Conservation (phyloP, 1,140 invertebrate species). For the Pseudobourletiella spinata region DNA sequence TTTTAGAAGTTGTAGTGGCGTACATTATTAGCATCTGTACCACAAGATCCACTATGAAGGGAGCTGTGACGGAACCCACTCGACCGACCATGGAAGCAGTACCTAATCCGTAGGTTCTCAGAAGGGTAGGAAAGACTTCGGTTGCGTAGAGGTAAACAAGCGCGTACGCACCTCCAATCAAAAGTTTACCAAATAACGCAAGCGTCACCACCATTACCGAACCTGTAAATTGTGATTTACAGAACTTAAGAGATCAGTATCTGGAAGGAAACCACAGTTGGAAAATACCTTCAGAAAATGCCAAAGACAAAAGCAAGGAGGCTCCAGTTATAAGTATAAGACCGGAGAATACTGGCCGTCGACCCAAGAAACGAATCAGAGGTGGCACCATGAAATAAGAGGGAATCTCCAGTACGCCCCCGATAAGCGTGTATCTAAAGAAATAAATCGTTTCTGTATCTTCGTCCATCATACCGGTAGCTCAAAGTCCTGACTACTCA, state of each 20-base stretch:
- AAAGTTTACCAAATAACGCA: slow-evolving; percentile 43
- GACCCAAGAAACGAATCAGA: slow-evolving; percentile 27
- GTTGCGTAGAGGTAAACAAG: slow-evolving; percentile 45
- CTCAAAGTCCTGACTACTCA: too few relatives aligned
- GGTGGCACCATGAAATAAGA: slow-evolving; percentile 35
- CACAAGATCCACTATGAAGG: slow-evolving; percentile 37
- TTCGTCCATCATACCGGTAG: too few relatives aligned
- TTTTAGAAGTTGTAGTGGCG: neutral
- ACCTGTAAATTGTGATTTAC: slow-evolving; percentile 13
- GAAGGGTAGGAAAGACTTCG: slow-evolving; percentile 43
- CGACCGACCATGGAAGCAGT: slow-evolving; percentile 41
- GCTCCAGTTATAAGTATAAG: slow-evolving; percentile 27
- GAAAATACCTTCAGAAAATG: slow-evolving; percentile 12
- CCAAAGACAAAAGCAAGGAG: slow-evolving; percentile 21
- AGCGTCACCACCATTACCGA: slow-evolving; percentile 27
- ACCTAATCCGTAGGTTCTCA: slow-evolving; percentile 44
- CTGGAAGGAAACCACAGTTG: neutral
- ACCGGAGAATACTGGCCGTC: slow-evolving; percentile 31
- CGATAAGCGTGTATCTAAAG: slow-evolving; percentile 32
- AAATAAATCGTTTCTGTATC: too few relatives aligned
- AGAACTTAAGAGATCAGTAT: too few relatives aligned
- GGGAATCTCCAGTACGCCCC: slow-evolving; percentile 34
- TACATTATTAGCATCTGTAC: slow-evolving; percentile 13
- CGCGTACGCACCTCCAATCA: slow-evolving; percentile 42
- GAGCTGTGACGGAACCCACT: slow-evolving; percentile 43